Conservation (phyloP, 2,797 vertebrate genomes). For the Mormyrops attenuatus region DNA sequence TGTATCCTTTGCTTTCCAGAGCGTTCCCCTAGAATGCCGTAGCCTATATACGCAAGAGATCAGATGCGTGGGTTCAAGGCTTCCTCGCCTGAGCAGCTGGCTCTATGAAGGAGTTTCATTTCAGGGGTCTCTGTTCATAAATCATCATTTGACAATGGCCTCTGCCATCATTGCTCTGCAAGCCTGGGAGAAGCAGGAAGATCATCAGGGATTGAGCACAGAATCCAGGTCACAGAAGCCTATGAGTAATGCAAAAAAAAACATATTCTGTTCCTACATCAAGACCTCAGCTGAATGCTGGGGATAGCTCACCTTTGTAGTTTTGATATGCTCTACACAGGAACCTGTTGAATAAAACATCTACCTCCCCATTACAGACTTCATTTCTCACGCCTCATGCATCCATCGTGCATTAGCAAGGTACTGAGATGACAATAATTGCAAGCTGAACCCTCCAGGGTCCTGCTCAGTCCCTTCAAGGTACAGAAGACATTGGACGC, state of each 20-base stretch:
- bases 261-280: not conserved
- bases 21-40: not conserved
- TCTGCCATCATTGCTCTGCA: not conserved
- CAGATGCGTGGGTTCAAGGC: not conserved
- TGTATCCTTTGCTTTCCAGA: not conserved
- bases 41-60: not conserved
- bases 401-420: not conserved
- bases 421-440: not conserved
- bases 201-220: not conserved
- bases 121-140: not conserved
- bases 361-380: not conserved
- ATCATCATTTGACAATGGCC: not conserved
- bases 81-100: not conserved
- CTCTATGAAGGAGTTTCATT: not conserved
- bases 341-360: slow-evolving; percentile 5
- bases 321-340: not conserved
- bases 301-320: not conserved
- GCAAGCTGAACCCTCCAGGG: not conserved
- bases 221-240: not conserved
- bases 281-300: not conserved
- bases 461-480: not conserved
- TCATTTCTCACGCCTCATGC: not conserved
- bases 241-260: not conserved
- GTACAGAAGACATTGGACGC: not conserved
- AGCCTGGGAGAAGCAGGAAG: not conserved